phyloP scores from a whole-genome alignment of 2,888 invertebrate species.

The Carabus problematicus region DNA sequence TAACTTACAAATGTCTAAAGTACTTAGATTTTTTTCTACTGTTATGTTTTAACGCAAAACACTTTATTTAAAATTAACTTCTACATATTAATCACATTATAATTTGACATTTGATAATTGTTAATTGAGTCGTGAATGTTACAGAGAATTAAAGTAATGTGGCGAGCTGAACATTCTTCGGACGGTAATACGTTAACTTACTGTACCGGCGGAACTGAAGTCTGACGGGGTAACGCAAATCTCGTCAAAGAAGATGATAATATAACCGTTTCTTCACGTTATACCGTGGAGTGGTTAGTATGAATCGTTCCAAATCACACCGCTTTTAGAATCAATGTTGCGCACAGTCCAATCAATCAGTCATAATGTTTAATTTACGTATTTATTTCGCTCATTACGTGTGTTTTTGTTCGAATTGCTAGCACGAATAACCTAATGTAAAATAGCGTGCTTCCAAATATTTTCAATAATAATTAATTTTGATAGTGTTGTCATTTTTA shows the following conservation, averaged over 20 bases:
- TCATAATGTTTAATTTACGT: constrained; percentile 8
- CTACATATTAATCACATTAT: background rate
- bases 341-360: constrained; percentile 25
- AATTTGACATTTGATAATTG: background rate
- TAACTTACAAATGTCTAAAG: too few species aligned
- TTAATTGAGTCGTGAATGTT: constrained; percentile 43
- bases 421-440: background rate
- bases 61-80: too few species aligned
- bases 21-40: too few species aligned
- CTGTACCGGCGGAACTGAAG: constrained; percentile 60
- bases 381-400: too few species aligned
- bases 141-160: constrained; percentile 61
- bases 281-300: constrained; percentile 59
- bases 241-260: constrained; percentile 9
- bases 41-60: too few species aligned
- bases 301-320: constrained; percentile 44
- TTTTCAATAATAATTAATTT: too few species aligned
- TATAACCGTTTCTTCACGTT: constrained; percentile 51
- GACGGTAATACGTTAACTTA: constrained; percentile 59
- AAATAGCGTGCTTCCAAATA: too few species aligned
- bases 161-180: constrained; percentile 60
- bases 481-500: too few species aligned
- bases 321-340: background rate
- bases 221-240: constrained; percentile 58
- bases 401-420: background rate